Conservation (phyloP, 2,888 invertebrate species). For the Allacma fusca region DNA sequence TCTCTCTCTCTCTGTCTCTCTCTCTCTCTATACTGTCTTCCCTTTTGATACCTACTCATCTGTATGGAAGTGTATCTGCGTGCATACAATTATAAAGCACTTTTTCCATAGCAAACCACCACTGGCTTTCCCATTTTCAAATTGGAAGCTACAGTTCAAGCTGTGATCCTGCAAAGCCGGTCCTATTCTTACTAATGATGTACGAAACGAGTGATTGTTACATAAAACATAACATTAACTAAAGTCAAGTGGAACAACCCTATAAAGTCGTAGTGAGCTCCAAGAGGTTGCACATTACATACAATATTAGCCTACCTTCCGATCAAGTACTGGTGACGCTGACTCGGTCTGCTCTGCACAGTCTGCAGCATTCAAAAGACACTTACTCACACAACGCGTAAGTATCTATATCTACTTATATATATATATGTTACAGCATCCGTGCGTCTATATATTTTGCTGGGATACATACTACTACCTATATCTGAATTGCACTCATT, state of each 20-base stretch:
- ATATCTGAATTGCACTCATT: conserved; percentile 3
- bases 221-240: conserved; percentile 8
- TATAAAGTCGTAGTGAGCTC: neutral
- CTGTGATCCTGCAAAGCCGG: conserved; percentile 23
- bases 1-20: no score
- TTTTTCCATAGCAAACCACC: neutral
- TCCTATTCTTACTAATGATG: conserved; percentile 21
- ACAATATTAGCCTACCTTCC: neutral
- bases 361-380: no score
- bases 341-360: no score
- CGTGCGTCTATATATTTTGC: no score
- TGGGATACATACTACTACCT: no score
- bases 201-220: conserved; percentile 16
- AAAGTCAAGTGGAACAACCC: conserved; percentile 16
- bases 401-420: no score
- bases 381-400: no score
- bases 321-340: neutral
- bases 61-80: no score
- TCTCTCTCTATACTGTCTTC: no score
- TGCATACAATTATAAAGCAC: no score
- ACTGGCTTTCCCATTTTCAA: conserved; percentile 9
- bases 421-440: no score
- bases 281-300: neutral
- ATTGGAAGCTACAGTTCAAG: conserved; percentile 16
- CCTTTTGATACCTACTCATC: no score